Evolutionary conservation across 2,797 vertebrate genomes (phyloP).

Genomic region (Galaxias olidus): DNA sequence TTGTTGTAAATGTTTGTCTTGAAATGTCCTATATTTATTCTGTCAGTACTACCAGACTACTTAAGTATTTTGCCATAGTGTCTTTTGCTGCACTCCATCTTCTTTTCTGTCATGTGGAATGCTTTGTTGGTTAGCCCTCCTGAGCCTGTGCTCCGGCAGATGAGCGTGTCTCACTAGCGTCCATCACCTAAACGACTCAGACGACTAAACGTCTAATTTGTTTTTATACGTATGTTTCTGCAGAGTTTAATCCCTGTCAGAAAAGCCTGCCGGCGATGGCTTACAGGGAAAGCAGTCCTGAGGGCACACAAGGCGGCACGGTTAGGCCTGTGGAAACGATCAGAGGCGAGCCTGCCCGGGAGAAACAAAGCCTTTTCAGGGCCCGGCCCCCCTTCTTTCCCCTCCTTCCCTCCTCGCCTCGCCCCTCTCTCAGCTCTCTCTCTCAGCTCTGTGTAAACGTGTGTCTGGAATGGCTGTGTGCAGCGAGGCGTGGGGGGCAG

Average conservation of each 20-base stretch:
- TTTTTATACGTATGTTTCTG: neutral
- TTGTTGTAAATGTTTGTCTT: no score
- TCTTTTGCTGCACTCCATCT: no score
- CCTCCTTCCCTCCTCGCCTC: constrained; percentile 4
- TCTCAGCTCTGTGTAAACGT: constrained; percentile 17
- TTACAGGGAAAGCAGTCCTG: constrained; percentile 27
- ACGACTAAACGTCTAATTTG: neutral
- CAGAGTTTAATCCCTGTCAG: constrained; percentile 9
- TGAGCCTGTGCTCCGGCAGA: neutral
- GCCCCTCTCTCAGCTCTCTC: constrained; percentile 22
- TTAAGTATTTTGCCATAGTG: no score
- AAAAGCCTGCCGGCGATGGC: constrained; percentile 12
- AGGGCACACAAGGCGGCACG: constrained; percentile 22
- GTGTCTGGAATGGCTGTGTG: constrained; percentile 28
- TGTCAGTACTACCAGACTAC: no score
- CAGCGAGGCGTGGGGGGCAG: constrained; percentile 28
- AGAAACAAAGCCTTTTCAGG: constrained; percentile 55
- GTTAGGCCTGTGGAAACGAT: constrained; percentile 42
- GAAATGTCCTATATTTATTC: no score
- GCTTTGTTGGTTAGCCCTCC: no score
- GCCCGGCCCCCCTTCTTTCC: constrained; percentile 30
- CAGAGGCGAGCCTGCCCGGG: constrained; percentile 21
- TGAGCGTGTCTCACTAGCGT: neutral
- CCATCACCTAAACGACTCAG: neutral
- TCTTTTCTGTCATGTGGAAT: no score